phyloP scores from a whole-genome alignment of 2,113 vertebrate species.

The Nothoprocta perdicaria region DNA sequence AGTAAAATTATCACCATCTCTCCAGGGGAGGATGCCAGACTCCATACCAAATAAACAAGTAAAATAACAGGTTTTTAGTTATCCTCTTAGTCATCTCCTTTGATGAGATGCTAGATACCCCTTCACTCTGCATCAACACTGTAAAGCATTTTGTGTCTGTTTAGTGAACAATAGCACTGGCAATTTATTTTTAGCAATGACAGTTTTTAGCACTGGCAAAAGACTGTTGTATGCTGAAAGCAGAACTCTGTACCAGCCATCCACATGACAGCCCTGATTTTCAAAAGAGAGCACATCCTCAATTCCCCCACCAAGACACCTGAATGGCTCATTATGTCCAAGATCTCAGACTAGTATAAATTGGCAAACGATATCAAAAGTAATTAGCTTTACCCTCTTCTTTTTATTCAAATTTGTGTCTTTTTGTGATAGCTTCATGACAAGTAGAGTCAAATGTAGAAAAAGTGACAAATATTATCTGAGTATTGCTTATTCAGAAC shows the following conservation, averaged over 20 bases:
- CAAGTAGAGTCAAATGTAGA: not conserved
- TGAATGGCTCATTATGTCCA: not conserved
- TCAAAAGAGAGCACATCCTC: not conserved
- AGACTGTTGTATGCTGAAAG: not conserved
- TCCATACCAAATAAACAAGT: constrained; percentile 82
- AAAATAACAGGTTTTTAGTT: not conserved
- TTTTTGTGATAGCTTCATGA: not conserved
- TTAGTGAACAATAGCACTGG: not conserved
- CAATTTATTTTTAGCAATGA: not conserved
- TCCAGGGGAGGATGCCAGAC: constrained; percentile 76
- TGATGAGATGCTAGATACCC: not conserved
- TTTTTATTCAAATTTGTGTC: not conserved
- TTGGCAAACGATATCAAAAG: not conserved
- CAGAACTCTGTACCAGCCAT: not conserved
- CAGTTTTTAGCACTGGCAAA: not conserved
- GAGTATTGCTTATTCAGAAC: not conserved
- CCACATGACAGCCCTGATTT: not conserved
- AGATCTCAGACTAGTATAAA: not conserved
- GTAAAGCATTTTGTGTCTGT: not conserved
- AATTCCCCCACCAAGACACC: fast-evolving
- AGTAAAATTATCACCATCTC: constrained; percentile 78
- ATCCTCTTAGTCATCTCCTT: not conserved
- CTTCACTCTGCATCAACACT: not conserved
- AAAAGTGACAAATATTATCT: not conserved
- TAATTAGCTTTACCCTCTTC: not conserved